phyloP scores from a whole-genome alignment of 2,113 vertebrate genomes.

The Piprites chloris region DNA sequence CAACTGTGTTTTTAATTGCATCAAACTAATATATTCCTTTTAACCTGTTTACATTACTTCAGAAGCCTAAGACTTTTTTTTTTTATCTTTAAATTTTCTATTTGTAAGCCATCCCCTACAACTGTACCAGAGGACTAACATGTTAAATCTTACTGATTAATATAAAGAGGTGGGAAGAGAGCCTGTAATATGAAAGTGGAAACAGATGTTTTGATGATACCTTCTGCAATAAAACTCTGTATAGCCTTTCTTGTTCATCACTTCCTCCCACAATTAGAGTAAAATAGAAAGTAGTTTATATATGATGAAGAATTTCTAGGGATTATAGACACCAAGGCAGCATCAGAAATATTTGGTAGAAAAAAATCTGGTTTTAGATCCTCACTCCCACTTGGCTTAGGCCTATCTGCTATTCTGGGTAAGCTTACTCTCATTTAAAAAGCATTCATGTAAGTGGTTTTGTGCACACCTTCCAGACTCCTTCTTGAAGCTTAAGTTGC shows the following conservation, averaged over 20 bases:
- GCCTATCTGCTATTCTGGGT: neutral
- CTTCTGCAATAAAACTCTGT: neutral
- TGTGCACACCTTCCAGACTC: neutral
- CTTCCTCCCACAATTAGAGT: neutral
- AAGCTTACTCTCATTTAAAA: neutral
- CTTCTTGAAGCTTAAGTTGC: neutral
- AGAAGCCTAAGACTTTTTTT: neutral
- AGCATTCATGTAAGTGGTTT: neutral
- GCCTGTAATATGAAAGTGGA: neutral
- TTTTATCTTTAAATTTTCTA: neutral
- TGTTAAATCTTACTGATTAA: neutral
- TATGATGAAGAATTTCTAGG: neutral
- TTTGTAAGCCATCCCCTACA: neutral
- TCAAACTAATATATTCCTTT: neutral
- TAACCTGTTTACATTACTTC: neutral
- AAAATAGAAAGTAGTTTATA: neutral
- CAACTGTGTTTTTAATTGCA: neutral
- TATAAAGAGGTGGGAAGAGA: neutral
- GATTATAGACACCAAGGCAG: neutral
- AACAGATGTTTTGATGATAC: neutral
- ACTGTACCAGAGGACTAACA: neutral
- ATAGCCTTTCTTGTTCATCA: neutral
- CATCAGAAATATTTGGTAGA: neutral
- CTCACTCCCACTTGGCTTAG: neutral
- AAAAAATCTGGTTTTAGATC: neutral